phyloP scores from a whole-genome alignment of 2,888 invertebrate species.

The Drosophila hamatofila region DNA sequence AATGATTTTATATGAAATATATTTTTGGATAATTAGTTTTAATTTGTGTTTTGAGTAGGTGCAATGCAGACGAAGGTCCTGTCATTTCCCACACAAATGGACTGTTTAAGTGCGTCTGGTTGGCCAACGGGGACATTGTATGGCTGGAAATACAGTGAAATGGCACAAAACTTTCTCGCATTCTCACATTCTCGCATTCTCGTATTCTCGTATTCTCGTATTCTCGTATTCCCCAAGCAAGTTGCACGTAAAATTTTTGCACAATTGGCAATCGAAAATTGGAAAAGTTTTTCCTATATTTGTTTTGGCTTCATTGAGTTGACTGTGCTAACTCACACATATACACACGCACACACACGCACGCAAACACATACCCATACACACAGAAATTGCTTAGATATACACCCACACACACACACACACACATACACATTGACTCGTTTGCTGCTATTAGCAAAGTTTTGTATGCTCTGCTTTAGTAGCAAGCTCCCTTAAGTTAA shows the following conservation, averaged over 20 bases:
- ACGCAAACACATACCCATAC: conserved; percentile 27
- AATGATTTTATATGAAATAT: conserved; percentile 17
- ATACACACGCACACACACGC: conserved; percentile 21
- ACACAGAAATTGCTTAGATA: conserved; percentile 22
- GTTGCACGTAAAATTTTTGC: conserved; percentile 70
- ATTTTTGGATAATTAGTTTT: conserved; percentile 48
- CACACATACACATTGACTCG: conserved; percentile 34
- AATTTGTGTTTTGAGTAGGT: conserved; percentile 36
- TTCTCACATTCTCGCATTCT: conserved; percentile 49
- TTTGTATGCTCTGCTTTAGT: conserved; percentile 60
- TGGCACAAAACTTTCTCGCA: conserved; percentile 69
- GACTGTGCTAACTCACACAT: conserved; percentile 49
- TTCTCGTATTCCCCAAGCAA: conserved; percentile 72
- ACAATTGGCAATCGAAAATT: conserved; percentile 80
- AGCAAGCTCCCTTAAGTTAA: conserved; percentile 56
- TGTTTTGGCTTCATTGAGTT: conserved; percentile 80
- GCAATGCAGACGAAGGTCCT: conserved; percentile 37
- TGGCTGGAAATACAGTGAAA: conserved; percentile 50
- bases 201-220: conserved; percentile 58
- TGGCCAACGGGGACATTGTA: conserved; percentile 6
- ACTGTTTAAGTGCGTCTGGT: conserved; percentile 2
- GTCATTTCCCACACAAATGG: conserved; percentile 31
- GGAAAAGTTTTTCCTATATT: conserved; percentile 79
- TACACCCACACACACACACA: conserved; percentile 13
- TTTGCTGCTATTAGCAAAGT: conserved; percentile 75